phyloP scores from a whole-genome alignment of 2,888 invertebrate genomes.

The Sipha maydis region DNA sequence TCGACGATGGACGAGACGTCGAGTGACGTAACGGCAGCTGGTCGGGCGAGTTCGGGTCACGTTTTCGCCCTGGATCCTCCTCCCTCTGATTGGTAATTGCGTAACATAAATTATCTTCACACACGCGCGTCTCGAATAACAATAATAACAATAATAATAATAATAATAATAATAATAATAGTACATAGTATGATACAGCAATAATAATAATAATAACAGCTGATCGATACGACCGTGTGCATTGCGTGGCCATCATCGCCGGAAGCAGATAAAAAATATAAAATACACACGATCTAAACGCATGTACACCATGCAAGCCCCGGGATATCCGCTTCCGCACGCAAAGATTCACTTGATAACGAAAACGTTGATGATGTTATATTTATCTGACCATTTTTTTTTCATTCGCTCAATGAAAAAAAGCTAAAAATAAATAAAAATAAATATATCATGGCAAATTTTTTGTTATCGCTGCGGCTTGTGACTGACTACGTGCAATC shows the following conservation, averaged over 20 bases:
- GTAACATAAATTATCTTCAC: slow-evolving; percentile 51
- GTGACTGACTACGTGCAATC: not conserved
- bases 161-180: slow-evolving; percentile 1
- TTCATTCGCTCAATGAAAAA: not conserved
- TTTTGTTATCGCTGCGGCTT: not conserved
- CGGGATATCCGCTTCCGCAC: slow-evolving; percentile 52
- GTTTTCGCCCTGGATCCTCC: slow-evolving; percentile 28
- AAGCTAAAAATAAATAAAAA: not conserved
- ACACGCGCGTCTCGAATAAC: not conserved
- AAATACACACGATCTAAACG: not conserved
- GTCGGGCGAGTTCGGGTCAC: slow-evolving; percentile 25
- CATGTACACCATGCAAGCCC: not conserved
- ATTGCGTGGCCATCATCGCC: not conserved
- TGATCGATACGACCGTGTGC: slow-evolving; percentile 39
- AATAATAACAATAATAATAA: not conserved
- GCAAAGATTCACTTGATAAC: slow-evolving; percentile 5
- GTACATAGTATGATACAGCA: not conserved
- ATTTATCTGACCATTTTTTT: not conserved
- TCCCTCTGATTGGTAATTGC: slow-evolving; percentile 33
- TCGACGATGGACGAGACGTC: not conserved
- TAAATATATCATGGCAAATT: not conserved
- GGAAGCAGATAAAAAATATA: slow-evolving; percentile 34
- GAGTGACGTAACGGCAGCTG: slow-evolving; percentile 40
- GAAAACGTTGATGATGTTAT: not conserved
- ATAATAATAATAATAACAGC: slow-evolving; percentile 46